Base-by-base conservation (phyloP, 1,140 invertebrate species). In the Zaprionus lachaisei region DNA sequence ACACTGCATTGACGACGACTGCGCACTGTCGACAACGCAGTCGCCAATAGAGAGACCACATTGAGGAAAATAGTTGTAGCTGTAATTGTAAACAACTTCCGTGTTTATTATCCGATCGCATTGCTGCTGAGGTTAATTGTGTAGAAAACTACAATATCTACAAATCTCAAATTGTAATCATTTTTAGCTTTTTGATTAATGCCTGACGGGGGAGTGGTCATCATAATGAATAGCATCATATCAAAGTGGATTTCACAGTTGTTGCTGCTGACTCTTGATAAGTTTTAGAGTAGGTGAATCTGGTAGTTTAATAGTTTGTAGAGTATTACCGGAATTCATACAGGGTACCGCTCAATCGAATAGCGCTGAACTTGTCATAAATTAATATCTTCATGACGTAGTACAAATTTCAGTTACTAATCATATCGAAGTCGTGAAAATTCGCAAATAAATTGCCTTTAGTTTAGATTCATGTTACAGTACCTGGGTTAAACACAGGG, bases 41-140 rank as follows among this genome's bases (percentile, higher is more conserved):
- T 47, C n/a, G 7, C n/a, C 41, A 47, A n/a, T 47, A 7, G 41
- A 47, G n/a, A 47, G n/a, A 47, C 41, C 41, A 17, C 17, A 34
- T 34, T 11, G 31, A 17, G 41, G 17, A 47, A 41, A 47, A 47
- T 47, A 47, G 41, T 47, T n/a, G 41, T 9, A 17, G 41, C 17
- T 17, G 41, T 47, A 9, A 17, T 47, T 44, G 41, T n/a, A 24
- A 51, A 51, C 22, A 24, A 51, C 47, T 51, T 51, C 47, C 47
- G 47, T 51, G 47, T 51, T 20, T 51, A 14, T 51, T 24, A 51
- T 51, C 47, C 47, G 47, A 51, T 51, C 47, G 20, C 22, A 51
- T 51, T 51, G 47, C 47, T 12, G 17, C 22, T 24, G 17, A 51
- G 17, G 47, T 24, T 51, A 51, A 51, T 51, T 51, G 20, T 51